Evolutionary conservation across 1,140 invertebrate species (phyloP).

Genomic region (Ips typographus): DNA sequence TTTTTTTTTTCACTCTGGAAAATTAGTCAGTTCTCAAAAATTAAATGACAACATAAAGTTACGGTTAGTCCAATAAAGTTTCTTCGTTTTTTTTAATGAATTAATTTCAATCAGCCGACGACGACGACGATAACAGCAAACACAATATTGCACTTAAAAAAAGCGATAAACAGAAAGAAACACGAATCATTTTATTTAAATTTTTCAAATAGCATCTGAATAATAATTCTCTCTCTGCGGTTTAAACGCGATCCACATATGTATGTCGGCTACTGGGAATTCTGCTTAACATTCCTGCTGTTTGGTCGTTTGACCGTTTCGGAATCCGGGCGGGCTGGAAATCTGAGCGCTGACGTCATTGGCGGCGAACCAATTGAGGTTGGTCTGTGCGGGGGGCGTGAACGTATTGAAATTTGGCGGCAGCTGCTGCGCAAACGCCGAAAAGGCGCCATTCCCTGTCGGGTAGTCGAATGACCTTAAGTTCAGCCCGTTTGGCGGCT

Average conservation of each 20-base stretch:
- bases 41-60: no score
- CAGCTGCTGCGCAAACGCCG: slow-evolving; percentile 45
- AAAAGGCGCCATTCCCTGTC: slow-evolving; percentile 40
- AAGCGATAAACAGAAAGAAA: no score
- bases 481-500: not conserved
- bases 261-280: slow-evolving; percentile 25
- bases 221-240: no score
- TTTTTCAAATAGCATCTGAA: no score
- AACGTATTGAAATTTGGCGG: slow-evolving; percentile 42
- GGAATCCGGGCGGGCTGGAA: slow-evolving; percentile 51
- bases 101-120: no score
- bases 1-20: not conserved
- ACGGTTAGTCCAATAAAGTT: no score
- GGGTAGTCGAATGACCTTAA: slow-evolving; percentile 45
- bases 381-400: slow-evolving; percentile 42
- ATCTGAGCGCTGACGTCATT: slow-evolving; percentile 48
- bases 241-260: slow-evolving; percentile 38
- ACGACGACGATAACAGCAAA: no score
- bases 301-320: slow-evolving; percentile 47
- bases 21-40: slow-evolving; percentile 1
- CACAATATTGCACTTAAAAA: no score
- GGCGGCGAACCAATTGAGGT: slow-evolving; percentile 45
- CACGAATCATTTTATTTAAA: no score
- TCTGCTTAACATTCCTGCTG: slow-evolving; percentile 51
- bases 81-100: no score